Conservation (phyloP, 2,113 vertebrate species). For the Thamnaconus septentrionalis region DNA sequence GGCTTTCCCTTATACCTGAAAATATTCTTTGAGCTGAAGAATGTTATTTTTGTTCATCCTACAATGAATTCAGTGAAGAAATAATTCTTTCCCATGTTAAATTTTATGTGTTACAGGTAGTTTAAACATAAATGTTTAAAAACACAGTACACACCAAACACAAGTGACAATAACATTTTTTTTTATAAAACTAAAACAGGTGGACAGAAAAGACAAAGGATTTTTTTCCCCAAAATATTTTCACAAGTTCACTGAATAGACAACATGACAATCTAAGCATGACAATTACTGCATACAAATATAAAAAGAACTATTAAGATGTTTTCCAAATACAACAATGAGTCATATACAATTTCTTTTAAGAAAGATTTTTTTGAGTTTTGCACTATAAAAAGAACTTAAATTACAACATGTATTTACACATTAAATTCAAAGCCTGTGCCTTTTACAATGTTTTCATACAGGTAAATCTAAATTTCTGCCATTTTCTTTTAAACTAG, state of each 20-base stretch:
- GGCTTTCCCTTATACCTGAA: too few species aligned
- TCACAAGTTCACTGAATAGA: conserved; percentile 68
- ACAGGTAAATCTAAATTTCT: conserved; percentile 55
- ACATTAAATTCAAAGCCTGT: conserved; percentile 55
- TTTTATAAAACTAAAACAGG: conserved; percentile 47
- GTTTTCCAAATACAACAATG: conserved; percentile 71
- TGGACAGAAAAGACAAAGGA: conserved; percentile 57
- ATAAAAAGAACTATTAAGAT: conserved; percentile 67
- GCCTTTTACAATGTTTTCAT: conserved; percentile 48
- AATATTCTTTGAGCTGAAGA: too few species aligned
- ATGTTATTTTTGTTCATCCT: neutral
- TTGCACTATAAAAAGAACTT: conserved; percentile 72
- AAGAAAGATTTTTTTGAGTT: conserved; percentile 68
- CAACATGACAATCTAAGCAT: conserved; percentile 69
- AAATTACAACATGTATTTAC: conserved; percentile 78
- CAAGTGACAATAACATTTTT: conserved; percentile 61
- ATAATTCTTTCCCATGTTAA: conserved; percentile 51
- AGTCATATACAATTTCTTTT: conserved; percentile 77
- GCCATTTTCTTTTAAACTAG: conserved; percentile 31
- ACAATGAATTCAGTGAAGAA: conserved; percentile 40
- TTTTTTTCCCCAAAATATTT: conserved; percentile 55
- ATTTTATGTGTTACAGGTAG: conserved; percentile 51
- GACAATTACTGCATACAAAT: conserved; percentile 76
- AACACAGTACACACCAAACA: conserved; percentile 60
- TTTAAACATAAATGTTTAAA: neutral